Evolutionary conservation across 2,888 invertebrate genomes (phyloP), one percentile per base, ranked within the genome.

Genomic region (Drosophila rubida): DNA sequence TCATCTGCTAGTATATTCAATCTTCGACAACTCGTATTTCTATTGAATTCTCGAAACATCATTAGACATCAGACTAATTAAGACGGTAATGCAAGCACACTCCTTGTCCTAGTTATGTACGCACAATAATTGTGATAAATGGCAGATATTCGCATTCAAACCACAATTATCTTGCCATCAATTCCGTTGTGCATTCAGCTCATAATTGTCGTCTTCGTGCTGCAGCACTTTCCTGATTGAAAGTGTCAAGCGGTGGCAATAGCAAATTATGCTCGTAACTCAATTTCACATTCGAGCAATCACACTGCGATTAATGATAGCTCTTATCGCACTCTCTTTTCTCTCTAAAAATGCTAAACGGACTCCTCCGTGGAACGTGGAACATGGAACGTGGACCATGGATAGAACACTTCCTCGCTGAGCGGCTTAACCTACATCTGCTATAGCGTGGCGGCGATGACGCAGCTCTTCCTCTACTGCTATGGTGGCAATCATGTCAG

Each of bases 401-500:
- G 32, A 13, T 64, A 91, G 91, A 90, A 89, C 69, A 86, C 85
- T n/a, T 83, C 89, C 14, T 90, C 90, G 53, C 51, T 91, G 66
- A 89, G 85, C 57, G 65, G 89, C 63, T 67, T 90, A 60, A 80
- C 87, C 57, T 91, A 91, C 79, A 81, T 90, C 46, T 87, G 64
- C 72, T 91, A 91, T 51, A 88, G 76, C 54, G 60, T 84, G 35
- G 91, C 91, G 2, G 91, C 90, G 45, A 63, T 88, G 49, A 87
- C 88, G 39, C 90, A 91, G 77, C 82, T 91, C 35, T 87, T 89
- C 60, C 71, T 91, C 41, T 91, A 91, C 66, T 90, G 91, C 75
- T 86, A 89, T 57, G 91, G 91, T 9, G 91, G 91, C 45, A 90
- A 78, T 66, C 87, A 86, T 58, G 86, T 91, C 54, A 83, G 82